Conservation (phyloP, 2,113 vertebrate genomes). For the Heterochromis multidens region DNA sequence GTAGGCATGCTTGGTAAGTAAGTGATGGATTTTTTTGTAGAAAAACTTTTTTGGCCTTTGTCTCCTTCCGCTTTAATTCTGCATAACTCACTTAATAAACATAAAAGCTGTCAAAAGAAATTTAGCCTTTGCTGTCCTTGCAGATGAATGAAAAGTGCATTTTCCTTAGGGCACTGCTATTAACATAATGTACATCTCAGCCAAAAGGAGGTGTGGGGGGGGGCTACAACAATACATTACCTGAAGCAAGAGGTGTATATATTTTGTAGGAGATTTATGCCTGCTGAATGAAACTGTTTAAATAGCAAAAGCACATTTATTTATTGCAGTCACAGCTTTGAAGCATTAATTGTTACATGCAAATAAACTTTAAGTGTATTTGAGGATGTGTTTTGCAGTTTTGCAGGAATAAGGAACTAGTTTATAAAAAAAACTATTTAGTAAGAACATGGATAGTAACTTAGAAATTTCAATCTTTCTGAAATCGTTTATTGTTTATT, state of each 20-base stretch:
- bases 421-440: not conserved
- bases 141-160: constrained; percentile 17
- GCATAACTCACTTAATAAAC: constrained; percentile 1
- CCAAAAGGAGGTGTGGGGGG: not conserved
- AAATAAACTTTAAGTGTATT: not conserved
- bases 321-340: not conserved
- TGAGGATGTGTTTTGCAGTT: not conserved
- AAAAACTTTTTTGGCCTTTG: not conserved
- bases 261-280: not conserved
- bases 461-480: not conserved
- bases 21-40: not conserved
- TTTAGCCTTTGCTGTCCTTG: not conserved
- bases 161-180: constrained; percentile 11
- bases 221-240: not conserved
- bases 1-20: not conserved
- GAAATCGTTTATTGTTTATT: not conserved
- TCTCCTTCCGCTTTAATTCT: not conserved
- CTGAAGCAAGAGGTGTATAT: not conserved
- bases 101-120: constrained; percentile 2
- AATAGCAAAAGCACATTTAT: not conserved
- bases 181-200: constrained; percentile 9
- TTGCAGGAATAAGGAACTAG: not conserved
- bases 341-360: not conserved
- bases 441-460: not conserved
- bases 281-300: not conserved